Conservation (phyloP, 2,797 vertebrate genomes). For the Botia almorhae region DNA sequence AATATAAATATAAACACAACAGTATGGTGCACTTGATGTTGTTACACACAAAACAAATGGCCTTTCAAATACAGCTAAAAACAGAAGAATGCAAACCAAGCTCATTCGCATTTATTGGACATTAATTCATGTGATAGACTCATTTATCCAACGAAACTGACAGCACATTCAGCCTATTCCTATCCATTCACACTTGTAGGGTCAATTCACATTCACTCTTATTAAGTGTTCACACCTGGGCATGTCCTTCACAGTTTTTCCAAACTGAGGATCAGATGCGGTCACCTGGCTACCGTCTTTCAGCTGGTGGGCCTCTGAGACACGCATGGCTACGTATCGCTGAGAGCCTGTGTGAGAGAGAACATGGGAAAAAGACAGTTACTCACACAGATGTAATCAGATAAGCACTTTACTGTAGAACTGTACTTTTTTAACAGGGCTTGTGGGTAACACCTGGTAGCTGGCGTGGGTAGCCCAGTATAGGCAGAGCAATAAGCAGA, state of each 20-base stretch:
- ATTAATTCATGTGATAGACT: neutral
- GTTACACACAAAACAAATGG: neutral
- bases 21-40: neutral
- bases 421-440: neutral
- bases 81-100: neutral
- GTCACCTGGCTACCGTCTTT: conserved; percentile 81
- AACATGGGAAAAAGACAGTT: neutral
- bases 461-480: conserved; percentile 89
- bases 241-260: conserved; percentile 90
- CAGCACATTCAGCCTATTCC: too few relatives aligned
- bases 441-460: conserved; percentile 83
- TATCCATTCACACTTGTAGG: too few relatives aligned
- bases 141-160: too few relatives aligned
- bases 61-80: neutral
- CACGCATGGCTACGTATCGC: conserved; percentile 81
- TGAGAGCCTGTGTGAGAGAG: conserved; percentile 81
- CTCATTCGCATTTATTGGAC: neutral
- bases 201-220: too few relatives aligned
- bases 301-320: conserved; percentile 87
- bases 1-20: conserved; percentile 8
- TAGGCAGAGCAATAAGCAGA: conserved; percentile 85
- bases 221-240: conserved; percentile 80
- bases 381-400: neutral
- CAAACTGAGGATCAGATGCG: conserved; percentile 84
- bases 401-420: neutral